These are phyloP conservation scores for Lutjanus argentimaculatus DNA, from an alignment of 2,797 vertebrate species.

Conservation along the genomic window DNA sequence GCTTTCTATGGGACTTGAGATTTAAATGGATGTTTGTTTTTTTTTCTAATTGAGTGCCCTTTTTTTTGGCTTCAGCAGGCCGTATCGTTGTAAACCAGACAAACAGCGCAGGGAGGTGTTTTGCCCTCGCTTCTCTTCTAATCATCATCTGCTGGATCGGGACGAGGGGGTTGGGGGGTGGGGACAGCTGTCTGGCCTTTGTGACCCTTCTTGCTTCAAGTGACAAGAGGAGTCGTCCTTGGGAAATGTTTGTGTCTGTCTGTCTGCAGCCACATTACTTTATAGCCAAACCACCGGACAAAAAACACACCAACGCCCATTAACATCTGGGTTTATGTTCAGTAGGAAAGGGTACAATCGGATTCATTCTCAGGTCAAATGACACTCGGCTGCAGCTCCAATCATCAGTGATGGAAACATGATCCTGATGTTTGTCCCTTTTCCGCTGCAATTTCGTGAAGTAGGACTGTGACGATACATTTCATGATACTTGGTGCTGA, in stretches of 20 bases:
- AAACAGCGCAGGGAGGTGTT: slow-evolving; percentile 36
- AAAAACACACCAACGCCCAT: too few relatives aligned
- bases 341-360: too few relatives aligned
- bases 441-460: too few relatives aligned
- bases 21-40: slow-evolving; percentile 24
- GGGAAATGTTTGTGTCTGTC: slow-evolving; percentile 20
- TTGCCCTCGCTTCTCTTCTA: slow-evolving; percentile 50
- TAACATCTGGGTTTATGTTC: too few relatives aligned
- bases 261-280: slow-evolving; percentile 43
- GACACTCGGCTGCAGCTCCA: too few relatives aligned
- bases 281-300: slow-evolving; percentile 20
- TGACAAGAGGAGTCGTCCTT: slow-evolving; percentile 51
- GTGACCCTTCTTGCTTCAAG: slow-evolving; percentile 52
- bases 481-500: too few relatives aligned
- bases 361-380: too few relatives aligned
- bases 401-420: too few relatives aligned
- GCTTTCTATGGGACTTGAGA: slow-evolving; percentile 10
- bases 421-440: too few relatives aligned
- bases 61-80: slow-evolving; percentile 22
- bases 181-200: slow-evolving; percentile 52
- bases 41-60: slow-evolving; percentile 9
- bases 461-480: too few relatives aligned
- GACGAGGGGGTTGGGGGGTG: not conserved
- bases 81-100: slow-evolving; percentile 53
- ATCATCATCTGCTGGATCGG: slow-evolving; percentile 52